Base-by-base conservation (phyloP, 1,140 invertebrate genomes). In the Papilio aristodemus region DNA sequence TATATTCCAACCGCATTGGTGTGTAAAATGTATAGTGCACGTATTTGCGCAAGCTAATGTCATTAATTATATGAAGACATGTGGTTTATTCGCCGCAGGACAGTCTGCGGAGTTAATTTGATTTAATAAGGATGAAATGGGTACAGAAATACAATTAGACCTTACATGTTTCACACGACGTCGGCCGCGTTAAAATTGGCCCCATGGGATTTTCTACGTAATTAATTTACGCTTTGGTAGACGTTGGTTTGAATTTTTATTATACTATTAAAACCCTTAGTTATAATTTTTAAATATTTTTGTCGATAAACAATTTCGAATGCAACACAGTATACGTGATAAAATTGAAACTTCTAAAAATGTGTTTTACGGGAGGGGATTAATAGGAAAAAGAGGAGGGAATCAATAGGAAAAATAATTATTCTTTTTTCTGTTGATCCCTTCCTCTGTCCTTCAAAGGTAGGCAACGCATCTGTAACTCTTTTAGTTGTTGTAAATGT, bases 71-170 rank as follows among this genome's bases (percentile, higher is more conserved):
- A 46, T 54, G 46, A 54, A 54, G 46, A 11, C 22, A 54, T 19
- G 46, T 54, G 46, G 46, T 54, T 25, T 19, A 54, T 22, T 54
- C 46, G 4, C 9, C 46, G 9, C 46, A 22, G 46, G 19, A 50
- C 46, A 54, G 17, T 54, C 46, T 54, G 17, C 27, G 27, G 27
- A 4, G 46, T 54, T 46, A 46, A 46, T 46, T 46, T 54, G 46
- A 54, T 54, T 54, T 54, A 54, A 54, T 54, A 54, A 54, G 19
- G 46, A 54, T 54, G 46, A 54, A 54, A 54, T 54, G 46, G 46
- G 46, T 54, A 54, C 9, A 10, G 46, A 54, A 54, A 54, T 54
- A 54, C 17, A 54, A 54, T 54, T 54, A 54, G 46, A 17, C 46
- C 46, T 54, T 22, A 54, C 46, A 54, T 54, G 46, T 22, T 19